Percentiles rank a stretch among this genome's conserved stretches.
Evolutionary conservation across 2,888 invertebrate species (phyloP).

Genomic region (Timema cristinae): DNA sequence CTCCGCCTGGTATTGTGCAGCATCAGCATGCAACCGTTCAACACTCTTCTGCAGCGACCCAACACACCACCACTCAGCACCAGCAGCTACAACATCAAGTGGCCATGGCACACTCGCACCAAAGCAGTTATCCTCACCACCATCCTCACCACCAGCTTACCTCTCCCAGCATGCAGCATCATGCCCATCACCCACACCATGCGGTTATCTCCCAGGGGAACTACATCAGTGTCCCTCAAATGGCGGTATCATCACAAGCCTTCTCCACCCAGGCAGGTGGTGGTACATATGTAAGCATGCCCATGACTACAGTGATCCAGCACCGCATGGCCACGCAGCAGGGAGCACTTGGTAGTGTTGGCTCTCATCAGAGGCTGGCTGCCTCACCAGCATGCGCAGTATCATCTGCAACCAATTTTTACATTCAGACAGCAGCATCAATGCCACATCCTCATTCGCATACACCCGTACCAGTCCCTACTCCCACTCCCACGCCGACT

Average conservation of each 20-base stretch:
- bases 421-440: conserved; percentile 50
- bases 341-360: conserved; percentile 33
- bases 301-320: conserved; percentile 65
- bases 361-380: conserved; percentile 50
- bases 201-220: conserved; percentile 44
- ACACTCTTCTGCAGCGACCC: conserved; percentile 33
- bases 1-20: conserved; percentile 35
- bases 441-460: conserved; percentile 48
- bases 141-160: conserved; percentile 31
- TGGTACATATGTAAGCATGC: conserved; percentile 60
- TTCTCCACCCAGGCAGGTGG: conserved; percentile 54
- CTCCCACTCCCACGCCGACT: conserved; percentile 44
- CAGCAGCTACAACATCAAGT: conserved; percentile 41
- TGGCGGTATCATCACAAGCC: conserved; percentile 55
- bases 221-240: conserved; percentile 51
- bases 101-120: conserved; percentile 35
- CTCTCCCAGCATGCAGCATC: conserved; percentile 41
- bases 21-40: conserved; percentile 39
- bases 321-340: conserved; percentile 51
- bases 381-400: conserved; percentile 55
- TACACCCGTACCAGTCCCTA: conserved; percentile 48
- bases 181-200: conserved; percentile 44
- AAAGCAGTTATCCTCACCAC: conserved; percentile 30
- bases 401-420: conserved; percentile 56
- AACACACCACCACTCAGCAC: conserved; percentile 26